A percentile compares a stretch with the other conserved stretches of the same genome.
Conservation (phyloP, 2,797 vertebrate genomes). For the Apogon talboti region DNA sequence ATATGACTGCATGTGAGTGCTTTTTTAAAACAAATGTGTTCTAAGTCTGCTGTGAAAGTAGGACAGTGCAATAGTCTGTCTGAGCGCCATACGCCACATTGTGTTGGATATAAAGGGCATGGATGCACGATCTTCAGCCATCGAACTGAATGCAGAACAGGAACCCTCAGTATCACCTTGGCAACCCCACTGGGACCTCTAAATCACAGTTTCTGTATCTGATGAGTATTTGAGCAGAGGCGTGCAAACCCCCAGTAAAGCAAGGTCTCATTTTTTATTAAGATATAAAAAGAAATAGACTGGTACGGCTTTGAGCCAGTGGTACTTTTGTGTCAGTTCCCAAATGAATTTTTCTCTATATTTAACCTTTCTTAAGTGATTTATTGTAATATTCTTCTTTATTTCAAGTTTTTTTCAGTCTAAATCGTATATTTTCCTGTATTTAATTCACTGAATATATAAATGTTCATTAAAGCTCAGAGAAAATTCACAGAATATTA, state of each 20-base stretch:
- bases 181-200: constrained; percentile 13
- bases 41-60: constrained; percentile 28
- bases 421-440: too few relatives aligned
- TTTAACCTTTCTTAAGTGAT: too few relatives aligned
- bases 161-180: constrained; percentile 3
- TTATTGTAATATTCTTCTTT: too few relatives aligned
- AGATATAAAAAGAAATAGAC: constrained; percentile 24
- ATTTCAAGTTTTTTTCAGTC: too few relatives aligned
- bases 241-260: constrained; percentile 2
- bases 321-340: constrained; percentile 1
- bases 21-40: constrained; percentile 24
- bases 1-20: not conserved
- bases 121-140: not conserved
- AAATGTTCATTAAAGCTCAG: too few relatives aligned
- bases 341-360: too few relatives aligned
- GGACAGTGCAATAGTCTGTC: constrained; percentile 16
- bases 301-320: too few relatives aligned
- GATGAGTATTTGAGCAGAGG: constrained; percentile 17
- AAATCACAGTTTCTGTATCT: constrained; percentile 5
- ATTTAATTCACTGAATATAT: too few relatives aligned
- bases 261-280: not conserved
- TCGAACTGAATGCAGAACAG: constrained; percentile 8
- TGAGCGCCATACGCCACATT: not conserved
- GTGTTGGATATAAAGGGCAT: not conserved
- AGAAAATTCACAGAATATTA: too few relatives aligned